phyloP scores from a whole-genome alignment of 2,888 invertebrate genomes.

The Oligia strigilis region DNA sequence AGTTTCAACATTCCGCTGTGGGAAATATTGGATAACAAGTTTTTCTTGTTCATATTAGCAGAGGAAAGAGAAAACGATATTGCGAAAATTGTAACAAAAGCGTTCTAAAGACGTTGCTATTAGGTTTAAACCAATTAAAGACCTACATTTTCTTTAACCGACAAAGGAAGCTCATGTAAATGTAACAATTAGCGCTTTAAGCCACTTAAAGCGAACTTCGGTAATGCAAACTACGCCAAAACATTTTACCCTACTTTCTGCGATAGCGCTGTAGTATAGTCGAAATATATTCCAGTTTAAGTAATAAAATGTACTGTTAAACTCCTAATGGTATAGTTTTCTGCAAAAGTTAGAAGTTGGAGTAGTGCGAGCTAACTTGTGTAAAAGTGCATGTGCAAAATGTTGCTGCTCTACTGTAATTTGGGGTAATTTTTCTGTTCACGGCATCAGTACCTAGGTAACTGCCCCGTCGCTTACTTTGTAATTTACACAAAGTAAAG shows the following conservation, averaged over 20 bases:
- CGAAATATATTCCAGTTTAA: slow-evolving; percentile 13
- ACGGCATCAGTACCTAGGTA: no score
- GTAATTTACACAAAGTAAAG: no score
- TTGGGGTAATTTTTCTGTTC: slow-evolving; percentile 12
- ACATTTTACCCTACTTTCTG: background rate
- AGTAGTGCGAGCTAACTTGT: slow-evolving; percentile 2
- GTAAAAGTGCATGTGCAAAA: slow-evolving; percentile 41
- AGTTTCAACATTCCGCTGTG: background rate
- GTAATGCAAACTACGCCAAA: slow-evolving; percentile 2
- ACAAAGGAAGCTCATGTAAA: slow-evolving; percentile 21
- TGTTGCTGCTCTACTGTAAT: slow-evolving; percentile 17
- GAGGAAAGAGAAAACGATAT: background rate
- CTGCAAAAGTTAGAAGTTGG: slow-evolving; percentile 8
- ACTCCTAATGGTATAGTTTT: slow-evolving; percentile 27
- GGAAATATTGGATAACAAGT: background rate
- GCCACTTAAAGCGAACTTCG: slow-evolving; percentile 8
- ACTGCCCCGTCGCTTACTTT: no score
- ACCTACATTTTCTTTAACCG: background rate
- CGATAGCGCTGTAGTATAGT: background rate
- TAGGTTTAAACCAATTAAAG: background rate
- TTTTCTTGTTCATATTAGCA: background rate
- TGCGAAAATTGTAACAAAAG: background rate
- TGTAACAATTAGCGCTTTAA: slow-evolving; percentile 14
- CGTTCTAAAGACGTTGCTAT: background rate
- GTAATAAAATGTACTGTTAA: slow-evolving; percentile 30